Percentiles rank a stretch among this genome's conserved stretches.
Evolutionary conservation across 2,888 invertebrate species (phyloP).

Genomic region (Phaedon cochleariae): DNA sequence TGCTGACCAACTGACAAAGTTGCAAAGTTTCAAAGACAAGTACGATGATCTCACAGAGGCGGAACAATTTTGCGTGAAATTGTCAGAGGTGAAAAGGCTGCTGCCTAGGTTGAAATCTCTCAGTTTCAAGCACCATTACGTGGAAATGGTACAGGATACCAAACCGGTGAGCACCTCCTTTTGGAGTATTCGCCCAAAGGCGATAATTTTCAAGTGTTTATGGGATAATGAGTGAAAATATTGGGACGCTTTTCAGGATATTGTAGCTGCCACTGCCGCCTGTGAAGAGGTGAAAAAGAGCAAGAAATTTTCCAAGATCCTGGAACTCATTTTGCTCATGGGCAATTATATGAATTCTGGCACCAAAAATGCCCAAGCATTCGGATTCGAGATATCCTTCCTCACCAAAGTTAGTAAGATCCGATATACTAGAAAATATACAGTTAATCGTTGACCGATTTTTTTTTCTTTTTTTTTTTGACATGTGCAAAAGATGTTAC

Average conservation of each 20-base stretch:
- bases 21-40: conserved; percentile 80
- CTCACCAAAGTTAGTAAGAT: conserved; percentile 84
- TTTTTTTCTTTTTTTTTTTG: too few species aligned
- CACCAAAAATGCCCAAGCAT: conserved; percentile 90
- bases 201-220: too few species aligned
- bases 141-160: conserved; percentile 85
- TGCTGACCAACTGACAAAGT: conserved; percentile 85
- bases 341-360: conserved; percentile 99
- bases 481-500: background rate
- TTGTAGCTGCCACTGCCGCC: conserved; percentile 94
- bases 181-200: background rate
- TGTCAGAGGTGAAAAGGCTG: conserved; percentile 88
- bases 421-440: too few species aligned
- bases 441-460: conserved; percentile 1
- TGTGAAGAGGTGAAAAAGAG: conserved; percentile 93
- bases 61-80: conserved; percentile 92
- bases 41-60: conserved; percentile 88
- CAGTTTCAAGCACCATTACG: conserved; percentile 87
- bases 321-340: conserved; percentile 87
- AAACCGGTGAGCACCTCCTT: conserved; percentile 77
- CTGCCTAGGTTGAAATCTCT: conserved; percentile 87
- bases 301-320: conserved; percentile 86
- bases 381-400: conserved; percentile 96
- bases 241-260: conserved; percentile 69
- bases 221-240: background rate